A percentile compares a stretch with the other conserved stretches of the same genome.
Evolutionary conservation across 2,113 vertebrate species (phyloP).

Genomic region (Plestiodon gilberti): DNA sequence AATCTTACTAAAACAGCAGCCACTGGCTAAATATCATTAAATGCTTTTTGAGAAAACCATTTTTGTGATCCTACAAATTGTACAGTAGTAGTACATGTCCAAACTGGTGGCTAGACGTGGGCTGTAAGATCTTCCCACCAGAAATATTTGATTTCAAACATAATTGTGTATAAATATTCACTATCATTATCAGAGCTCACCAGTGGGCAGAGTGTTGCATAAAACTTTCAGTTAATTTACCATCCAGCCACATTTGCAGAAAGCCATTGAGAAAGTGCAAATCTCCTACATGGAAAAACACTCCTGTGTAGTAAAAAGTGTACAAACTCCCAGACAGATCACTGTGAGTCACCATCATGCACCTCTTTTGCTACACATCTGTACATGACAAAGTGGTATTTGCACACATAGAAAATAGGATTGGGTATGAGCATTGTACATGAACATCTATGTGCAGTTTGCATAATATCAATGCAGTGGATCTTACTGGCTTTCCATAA

Average conservation of each 20-base stretch:
- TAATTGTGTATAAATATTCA: background rate
- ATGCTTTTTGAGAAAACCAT: background rate
- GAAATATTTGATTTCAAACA: background rate
- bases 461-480: no score
- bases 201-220: background rate
- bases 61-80: background rate
- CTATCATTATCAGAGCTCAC: background rate
- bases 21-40: no score
- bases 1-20: no score
- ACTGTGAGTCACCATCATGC: background rate
- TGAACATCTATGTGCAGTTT: background rate
- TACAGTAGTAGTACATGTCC: background rate
- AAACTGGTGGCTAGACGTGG: background rate
- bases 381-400: background rate
- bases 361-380: background rate
- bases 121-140: rapidly evolving
- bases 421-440: background rate
- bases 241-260: background rate
- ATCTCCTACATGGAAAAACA: background rate
- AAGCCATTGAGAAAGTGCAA: background rate
- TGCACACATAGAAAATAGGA: background rate
- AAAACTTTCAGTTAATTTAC: background rate
- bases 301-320: background rate
- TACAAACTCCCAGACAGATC: background rate
- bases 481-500: no score